Base-by-base conservation (phyloP, 2,113 vertebrate genomes). In the Seriola quinqueradiata region DNA sequence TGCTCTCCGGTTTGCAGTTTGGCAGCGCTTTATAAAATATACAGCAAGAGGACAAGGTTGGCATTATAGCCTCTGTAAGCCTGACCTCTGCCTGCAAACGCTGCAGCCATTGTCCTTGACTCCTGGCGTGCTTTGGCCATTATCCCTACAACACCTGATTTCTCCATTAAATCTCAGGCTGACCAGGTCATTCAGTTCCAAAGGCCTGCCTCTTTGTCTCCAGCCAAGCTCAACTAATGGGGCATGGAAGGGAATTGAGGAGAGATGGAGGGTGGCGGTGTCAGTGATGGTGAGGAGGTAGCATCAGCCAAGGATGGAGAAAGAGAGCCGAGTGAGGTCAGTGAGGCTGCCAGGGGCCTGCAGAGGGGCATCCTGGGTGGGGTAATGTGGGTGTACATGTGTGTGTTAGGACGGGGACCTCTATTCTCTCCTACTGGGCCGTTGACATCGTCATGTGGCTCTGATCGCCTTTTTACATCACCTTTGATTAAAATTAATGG, bases 401-500 rank as follows among this genome's bases (percentile, higher is more conserved):
- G 70, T 65, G 81, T 16, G 50, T 23, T 34, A 73, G 61, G 76
- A 95, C 90, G 93, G 94, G 93, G 94, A 93, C 93, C 92, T 95
- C 95, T 94, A 95, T 95, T 96, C 95, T 96, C 95, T 96, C 94
- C 95, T 95, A 94, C 95, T 91, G 93, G 95, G 96, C 96, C 97
- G 96, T 96, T 97, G 96, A 97, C 96, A 97, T 95, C 96, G 96
- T 93, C 96, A 96, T 94, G 96, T 95, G 94, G 95, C 93, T 84
- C 95, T 94, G 95, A 95, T 96, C 94, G 90, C 95, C 95, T 97
- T 96, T 96, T 95, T 95, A 94, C 95, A 97, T 96, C 97, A 97
- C 95, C 96, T 97, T 97, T 97, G 97, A 98, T 98, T 97, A 98
- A 97, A 99, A 99, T 99, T 97, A 99, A 99, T 98, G 97, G 96